Evolutionary conservation across 1,140 invertebrate genomes (phyloP).

Genomic region (Venustaconcha ellipsiformis): DNA sequence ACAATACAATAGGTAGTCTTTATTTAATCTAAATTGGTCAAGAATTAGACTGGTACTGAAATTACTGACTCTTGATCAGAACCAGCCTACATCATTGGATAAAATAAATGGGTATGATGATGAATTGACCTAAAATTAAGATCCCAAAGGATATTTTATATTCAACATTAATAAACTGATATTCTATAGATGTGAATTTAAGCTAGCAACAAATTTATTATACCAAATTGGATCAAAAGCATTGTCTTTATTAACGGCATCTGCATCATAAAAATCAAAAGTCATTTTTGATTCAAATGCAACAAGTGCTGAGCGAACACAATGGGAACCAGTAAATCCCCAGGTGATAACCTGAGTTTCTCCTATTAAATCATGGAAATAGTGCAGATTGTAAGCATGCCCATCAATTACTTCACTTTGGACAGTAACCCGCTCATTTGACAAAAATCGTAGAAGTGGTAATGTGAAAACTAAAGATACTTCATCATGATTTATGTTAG

Average conservation of each 20-base stretch:
- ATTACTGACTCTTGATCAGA: no score
- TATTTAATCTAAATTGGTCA: no score
- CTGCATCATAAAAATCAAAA: constrained; percentile 8
- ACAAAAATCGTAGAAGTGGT: constrained; percentile 40
- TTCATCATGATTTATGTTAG: constrained; percentile 37
- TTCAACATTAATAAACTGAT: no score
- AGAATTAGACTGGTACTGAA: no score
- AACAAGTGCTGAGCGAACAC: constrained; percentile 9
- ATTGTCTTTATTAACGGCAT: constrained; percentile 1
- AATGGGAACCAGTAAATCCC: constrained; percentile 5
- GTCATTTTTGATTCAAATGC: constrained; percentile 5
- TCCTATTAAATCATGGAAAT: constrained; percentile 7
- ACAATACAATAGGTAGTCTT: no score
- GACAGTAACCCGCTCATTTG: background rate
- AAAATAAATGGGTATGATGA: no score
- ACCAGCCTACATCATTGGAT: no score
- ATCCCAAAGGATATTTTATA: no score
- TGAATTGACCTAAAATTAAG: no score
- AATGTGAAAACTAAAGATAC: constrained; percentile 39
- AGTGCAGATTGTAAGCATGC: background rate
- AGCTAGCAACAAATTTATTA: no score
- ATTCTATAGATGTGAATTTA: no score
- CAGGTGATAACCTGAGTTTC: constrained; percentile 2
- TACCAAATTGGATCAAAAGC: background rate
- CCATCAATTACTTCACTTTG: constrained; percentile 6